Evolutionary conservation across 1,140 invertebrate species (phyloP).

Genomic region (Lepidurus arcticus): DNA sequence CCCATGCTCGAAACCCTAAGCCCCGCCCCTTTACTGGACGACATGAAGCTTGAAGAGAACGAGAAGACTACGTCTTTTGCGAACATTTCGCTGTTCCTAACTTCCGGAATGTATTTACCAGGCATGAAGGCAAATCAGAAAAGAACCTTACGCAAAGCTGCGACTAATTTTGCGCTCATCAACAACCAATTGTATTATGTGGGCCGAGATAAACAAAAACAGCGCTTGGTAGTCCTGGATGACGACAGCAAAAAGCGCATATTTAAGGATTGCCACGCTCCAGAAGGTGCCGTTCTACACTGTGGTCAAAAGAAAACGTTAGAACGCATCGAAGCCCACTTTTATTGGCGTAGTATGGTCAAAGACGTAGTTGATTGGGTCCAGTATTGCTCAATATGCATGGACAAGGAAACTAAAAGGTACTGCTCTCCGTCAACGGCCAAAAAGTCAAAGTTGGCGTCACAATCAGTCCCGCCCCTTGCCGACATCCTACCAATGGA

Average conservation of each 20-base stretch:
- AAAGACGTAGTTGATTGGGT: conserved; percentile 31
- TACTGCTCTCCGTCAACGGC: not conserved
- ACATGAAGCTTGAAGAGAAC: not conserved
- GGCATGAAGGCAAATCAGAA: conserved; percentile 27
- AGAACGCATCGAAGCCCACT: conserved; percentile 26
- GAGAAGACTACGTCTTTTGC: conserved; percentile 28
- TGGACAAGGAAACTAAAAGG: not conserved
- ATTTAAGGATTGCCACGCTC: conserved; percentile 30
- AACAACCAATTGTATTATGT: conserved; percentile 31
- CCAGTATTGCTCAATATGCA: not conserved
- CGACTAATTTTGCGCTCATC: conserved; percentile 25
- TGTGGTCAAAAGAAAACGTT: conserved; percentile 31
- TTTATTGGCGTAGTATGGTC: conserved; percentile 32
- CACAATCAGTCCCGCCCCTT: not conserved
- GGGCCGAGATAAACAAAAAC: conserved; percentile 5
- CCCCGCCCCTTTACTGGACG: not conserved
- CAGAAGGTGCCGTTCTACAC: not conserved
- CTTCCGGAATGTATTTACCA: conserved; percentile 18
- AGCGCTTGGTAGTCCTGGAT: conserved; percentile 29
- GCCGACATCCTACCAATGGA: not conserved
- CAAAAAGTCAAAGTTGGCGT: not conserved
- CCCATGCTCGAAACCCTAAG: not conserved
- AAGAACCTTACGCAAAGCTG: conserved; percentile 26
- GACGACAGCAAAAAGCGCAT: conserved; percentile 29
- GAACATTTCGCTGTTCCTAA: conserved; percentile 28